Base-by-base conservation (phyloP, 2,888 invertebrate genomes). In the Lycia hirtaria region DNA sequence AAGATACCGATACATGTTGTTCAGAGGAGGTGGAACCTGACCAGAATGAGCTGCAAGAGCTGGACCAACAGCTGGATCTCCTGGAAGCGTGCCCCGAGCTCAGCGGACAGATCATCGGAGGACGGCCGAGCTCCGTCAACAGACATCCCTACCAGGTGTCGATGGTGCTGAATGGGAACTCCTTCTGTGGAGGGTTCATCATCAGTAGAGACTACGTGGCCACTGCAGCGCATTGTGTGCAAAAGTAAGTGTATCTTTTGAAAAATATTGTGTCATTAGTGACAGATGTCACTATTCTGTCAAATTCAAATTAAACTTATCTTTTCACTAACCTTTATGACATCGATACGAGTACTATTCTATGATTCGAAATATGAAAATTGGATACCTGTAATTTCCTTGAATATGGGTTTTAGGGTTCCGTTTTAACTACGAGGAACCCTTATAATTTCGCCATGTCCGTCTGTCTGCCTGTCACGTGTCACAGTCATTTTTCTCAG, bases 151-250 rank as follows among this genome's bases (percentile, higher is more conserved):
- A 83, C 58, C 88, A 88, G 65, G 92, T 87, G 57, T 88, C 90
- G 0, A 89, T 92, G 88, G 83, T 92, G 32, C 59, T 91, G 4
- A 92, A 92, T 54, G 83, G 88, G 0, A 92, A 88, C 72, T 87
- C 91, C 0, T 91, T 92, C 70, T 92, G 92, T 57, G 92, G 92
- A 10, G 92, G 92, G 0, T 91, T 92, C 64, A 87, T 92, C 53
- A 82, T 92, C 66, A 87, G 91, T 58, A 71, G 65, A 15, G 80
- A 85, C 33, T 85, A 85, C 56, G 86, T 92, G 44, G 60, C 92
- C 56, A 92, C 92, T 0, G 92, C 92, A 0, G 92, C 92, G 3
- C 92, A 92, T 72, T 92, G 92, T 55, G 87, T 92, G 0, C 83
- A 81, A 60, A 88, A 88, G 92, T 92, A 81, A 87, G 90, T 83